Evolutionary conservation across 2,797 vertebrate species (phyloP).

Genomic region (Gadopsis bispinosus): DNA sequence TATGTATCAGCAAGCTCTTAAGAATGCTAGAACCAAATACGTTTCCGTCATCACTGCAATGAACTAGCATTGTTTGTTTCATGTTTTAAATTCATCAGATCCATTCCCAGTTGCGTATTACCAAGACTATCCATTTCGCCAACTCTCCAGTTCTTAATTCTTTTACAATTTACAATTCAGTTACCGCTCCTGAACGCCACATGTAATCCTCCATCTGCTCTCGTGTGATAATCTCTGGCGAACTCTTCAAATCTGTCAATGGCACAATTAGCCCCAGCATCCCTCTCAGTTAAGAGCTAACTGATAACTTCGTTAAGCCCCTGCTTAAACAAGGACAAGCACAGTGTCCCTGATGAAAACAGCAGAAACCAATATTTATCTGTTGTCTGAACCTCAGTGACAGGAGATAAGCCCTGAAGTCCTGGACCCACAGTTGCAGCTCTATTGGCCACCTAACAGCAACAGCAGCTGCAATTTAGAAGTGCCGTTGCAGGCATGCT

Average conservation of each 20-base stretch:
- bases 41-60: background rate
- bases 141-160: background rate
- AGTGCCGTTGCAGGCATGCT: background rate
- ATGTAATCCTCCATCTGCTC: background rate
- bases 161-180: background rate
- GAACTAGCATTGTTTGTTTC: background rate
- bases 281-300: constrained; percentile 23
- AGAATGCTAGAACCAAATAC: constrained; percentile 11
- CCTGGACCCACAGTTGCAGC: background rate
- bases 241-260: constrained; percentile 23
- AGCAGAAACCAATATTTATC: constrained; percentile 14
- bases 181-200: background rate
- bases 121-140: background rate
- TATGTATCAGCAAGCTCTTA: background rate
- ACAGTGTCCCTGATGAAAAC: background rate
- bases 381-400: background rate
- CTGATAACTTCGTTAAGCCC: constrained; percentile 3
- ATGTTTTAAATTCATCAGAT: constrained; percentile 15
- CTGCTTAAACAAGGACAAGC: constrained; percentile 3
- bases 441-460: background rate
- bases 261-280: constrained; percentile 11
- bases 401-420: constrained; percentile 3
- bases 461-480: background rate
- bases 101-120: background rate
- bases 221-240: constrained; percentile 12